Conservation (phyloP, 2,113 vertebrate genomes). For the Beaufortia kweichowensis region DNA sequence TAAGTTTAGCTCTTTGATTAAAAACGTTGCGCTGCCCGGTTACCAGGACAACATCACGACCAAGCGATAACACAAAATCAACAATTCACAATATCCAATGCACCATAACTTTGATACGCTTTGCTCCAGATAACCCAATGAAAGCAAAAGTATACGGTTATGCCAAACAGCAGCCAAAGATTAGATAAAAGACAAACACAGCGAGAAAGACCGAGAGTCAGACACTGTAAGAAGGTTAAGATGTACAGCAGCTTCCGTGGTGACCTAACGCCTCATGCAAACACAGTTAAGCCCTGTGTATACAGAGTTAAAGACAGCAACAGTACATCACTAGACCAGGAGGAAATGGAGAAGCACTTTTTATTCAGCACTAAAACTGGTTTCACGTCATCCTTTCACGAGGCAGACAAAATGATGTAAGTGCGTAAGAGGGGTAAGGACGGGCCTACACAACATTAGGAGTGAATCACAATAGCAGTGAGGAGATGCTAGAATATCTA, state of each 20-base stretch:
- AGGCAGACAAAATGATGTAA: slow-evolving; percentile 14
- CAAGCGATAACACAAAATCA: slow-evolving; percentile 13
- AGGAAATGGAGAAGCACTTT: slow-evolving; percentile 36
- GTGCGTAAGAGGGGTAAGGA: not conserved
- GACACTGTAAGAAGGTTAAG: not conserved
- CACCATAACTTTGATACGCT: not conserved
- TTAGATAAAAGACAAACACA: slow-evolving; percentile 32
- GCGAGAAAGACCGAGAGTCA: too few relatives aligned
- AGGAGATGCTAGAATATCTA: too few relatives aligned
- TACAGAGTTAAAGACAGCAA: slow-evolving; percentile 17
- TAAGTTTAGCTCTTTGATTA: not conserved
- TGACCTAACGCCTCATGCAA: slow-evolving; percentile 40
- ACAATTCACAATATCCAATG: not conserved
- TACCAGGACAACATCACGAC: slow-evolving; percentile 23
- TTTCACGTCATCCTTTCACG: slow-evolving; percentile 29
- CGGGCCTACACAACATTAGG: not conserved
- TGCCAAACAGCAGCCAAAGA: slow-evolving; percentile 11
- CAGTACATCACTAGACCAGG: slow-evolving; percentile 1
- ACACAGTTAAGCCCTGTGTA: slow-evolving; percentile 45
- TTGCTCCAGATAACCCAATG: slow-evolving; percentile 30
- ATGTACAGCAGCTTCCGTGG: slow-evolving; percentile 25
- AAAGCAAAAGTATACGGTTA: slow-evolving; percentile 10
- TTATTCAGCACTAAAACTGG: slow-evolving; percentile 19
- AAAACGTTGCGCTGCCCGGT: not conserved
- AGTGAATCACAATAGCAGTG: not conserved